Conservation (phyloP, 2,113 vertebrate genomes). For the Tychaedon coryphoeus region DNA sequence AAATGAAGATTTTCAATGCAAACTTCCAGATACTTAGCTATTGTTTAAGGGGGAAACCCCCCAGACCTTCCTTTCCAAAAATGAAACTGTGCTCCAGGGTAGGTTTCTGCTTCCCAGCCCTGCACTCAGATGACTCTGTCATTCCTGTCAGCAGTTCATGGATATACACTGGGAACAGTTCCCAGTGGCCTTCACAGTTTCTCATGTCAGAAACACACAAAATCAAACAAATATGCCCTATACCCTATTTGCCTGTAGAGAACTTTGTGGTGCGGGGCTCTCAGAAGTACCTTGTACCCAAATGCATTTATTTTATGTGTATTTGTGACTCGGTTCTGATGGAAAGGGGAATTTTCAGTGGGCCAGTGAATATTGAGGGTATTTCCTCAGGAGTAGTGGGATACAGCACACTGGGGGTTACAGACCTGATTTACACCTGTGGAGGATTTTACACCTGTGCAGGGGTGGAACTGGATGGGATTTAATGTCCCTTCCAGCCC, state of each 20-base stretch:
- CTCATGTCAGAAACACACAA: not conserved
- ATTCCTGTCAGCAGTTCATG: not conserved
- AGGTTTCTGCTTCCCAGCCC: not conserved
- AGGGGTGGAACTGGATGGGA: too few species aligned
- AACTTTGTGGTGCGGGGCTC: not conserved
- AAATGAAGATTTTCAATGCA: not conserved
- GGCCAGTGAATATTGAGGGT: accelerated
- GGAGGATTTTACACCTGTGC: too few species aligned
- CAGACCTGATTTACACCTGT: not conserved
- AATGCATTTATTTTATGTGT: not conserved
- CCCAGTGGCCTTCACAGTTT: not conserved
- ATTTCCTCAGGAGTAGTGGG: not conserved
- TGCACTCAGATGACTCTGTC: not conserved
- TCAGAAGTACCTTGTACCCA: not conserved
- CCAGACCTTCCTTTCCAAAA: not conserved
- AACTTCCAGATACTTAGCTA: not conserved
- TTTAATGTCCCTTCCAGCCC: accelerated
- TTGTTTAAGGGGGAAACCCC: not conserved
- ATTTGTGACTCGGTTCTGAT: not conserved
- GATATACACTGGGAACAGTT: not conserved
- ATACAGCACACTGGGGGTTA: not conserved
- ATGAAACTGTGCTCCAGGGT: not conserved
- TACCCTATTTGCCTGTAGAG: not conserved
- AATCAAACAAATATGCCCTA: not conserved
- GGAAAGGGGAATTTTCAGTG: not conserved